phyloP scores from a whole-genome alignment of 2,113 vertebrate species.

The Loxodonta africana region DNA sequence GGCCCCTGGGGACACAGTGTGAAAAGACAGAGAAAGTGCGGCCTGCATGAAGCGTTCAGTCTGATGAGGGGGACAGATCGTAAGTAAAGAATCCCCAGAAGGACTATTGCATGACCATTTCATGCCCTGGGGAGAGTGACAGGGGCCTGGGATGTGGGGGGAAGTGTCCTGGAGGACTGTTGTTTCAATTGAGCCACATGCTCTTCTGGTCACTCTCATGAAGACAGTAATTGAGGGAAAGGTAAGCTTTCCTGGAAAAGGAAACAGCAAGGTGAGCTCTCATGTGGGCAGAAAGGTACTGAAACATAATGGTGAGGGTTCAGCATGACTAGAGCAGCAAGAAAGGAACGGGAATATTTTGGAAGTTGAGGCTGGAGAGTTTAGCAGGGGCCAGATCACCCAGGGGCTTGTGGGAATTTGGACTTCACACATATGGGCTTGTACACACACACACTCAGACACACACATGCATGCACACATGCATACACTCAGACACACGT shows the following conservation, averaged over 20 bases:
- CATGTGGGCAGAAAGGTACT: not conserved
- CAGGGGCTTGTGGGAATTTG: not conserved
- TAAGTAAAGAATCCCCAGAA: not conserved
- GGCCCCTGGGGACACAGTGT: not conserved
- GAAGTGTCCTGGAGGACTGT: not conserved
- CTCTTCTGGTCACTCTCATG: too few relatives aligned
- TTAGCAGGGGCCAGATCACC: not conserved
- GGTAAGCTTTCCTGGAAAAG: not conserved
- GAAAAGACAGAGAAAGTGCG: not conserved
- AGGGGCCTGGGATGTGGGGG: not conserved
- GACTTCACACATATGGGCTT: not conserved
- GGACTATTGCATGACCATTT: not conserved
- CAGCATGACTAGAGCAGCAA: not conserved
- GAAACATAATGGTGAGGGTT: not conserved
- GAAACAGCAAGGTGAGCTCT: not conserved
- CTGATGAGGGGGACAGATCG: not conserved
- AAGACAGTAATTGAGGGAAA: not conserved
- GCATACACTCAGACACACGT: not conserved
- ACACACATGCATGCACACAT: too few relatives aligned
- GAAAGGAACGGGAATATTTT: not conserved
- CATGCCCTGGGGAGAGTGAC: not conserved
- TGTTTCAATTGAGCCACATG: not conserved
- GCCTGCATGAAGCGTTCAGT: not conserved
- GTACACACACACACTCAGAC: rapidly evolving
- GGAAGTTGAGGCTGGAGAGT: not conserved